Percentiles rank a stretch among this genome's conserved stretches.
Evolutionary conservation across 2,888 invertebrate genomes (phyloP).

Genomic region (Noctua comes): DNA sequence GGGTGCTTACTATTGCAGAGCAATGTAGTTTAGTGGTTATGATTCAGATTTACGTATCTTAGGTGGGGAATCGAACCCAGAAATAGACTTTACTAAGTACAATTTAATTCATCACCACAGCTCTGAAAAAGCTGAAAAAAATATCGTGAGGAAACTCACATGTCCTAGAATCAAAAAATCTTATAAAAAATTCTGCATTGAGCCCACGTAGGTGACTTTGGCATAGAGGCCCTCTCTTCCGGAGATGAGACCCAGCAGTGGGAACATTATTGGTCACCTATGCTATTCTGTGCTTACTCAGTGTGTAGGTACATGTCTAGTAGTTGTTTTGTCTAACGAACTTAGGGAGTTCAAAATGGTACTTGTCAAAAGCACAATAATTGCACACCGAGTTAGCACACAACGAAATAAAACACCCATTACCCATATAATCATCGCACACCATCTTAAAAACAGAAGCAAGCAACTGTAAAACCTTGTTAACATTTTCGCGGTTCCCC

Average conservation of each 20-base stretch:
- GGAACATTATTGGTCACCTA: background rate
- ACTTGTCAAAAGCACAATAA: background rate
- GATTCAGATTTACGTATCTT: background rate
- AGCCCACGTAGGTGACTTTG: background rate
- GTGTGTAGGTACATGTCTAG: background rate
- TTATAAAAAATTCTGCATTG: too few species aligned
- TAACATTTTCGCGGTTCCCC: slow-evolving; percentile 44
- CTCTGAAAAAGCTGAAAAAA: background rate
- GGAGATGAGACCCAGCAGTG: background rate
- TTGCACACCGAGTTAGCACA: background rate
- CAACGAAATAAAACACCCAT: background rate
- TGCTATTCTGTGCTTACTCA: background rate
- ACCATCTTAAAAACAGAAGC: background rate
- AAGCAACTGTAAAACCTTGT: slow-evolving; percentile 20
- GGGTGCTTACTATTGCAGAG: background rate
- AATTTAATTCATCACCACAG: background rate
- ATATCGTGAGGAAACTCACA: background rate
- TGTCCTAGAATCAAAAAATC: background rate
- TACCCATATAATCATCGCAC: background rate
- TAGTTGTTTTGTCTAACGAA: background rate
- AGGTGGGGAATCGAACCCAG: background rate
- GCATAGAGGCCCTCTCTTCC: background rate
- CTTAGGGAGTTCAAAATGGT: background rate
- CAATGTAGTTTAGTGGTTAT: background rate
- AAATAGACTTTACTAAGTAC: background rate